Base-by-base conservation (phyloP, 2,113 vertebrate genomes). In the Micronisus gabar region DNA sequence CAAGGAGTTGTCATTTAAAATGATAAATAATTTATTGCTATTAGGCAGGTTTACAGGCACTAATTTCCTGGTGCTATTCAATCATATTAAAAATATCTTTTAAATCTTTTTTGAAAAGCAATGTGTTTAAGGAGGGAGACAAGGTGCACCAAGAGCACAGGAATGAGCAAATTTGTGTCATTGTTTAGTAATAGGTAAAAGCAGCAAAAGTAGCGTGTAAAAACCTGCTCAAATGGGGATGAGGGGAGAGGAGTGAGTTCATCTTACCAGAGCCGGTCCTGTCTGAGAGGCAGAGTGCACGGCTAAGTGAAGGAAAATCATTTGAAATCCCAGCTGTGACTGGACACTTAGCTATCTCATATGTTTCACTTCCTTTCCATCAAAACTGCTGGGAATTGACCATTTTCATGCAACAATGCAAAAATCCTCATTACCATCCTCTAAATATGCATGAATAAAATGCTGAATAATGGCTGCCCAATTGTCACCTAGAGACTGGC, bases 371-470 rank as follows among this genome's bases (percentile, higher is more conserved):
- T 98, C 98, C 98, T 98, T 97, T 98, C 98, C 97, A 96, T 98
- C 98, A 98, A 97, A 96, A 98, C 98, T 98, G 98, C 98, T 97
- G 98, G 99, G 99, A 98, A 99, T 98, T 97, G 97, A 97, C 98
- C 98, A 99, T 99, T 99, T 99, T 99, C 99, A 99, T 99, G 99
- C 99, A 99, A 99, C 99, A 99, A 99, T 99, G 99, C 99, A 99
- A 99, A 99, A 98, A 98, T 96, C 72, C 98, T 99, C 98, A 99
- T 99, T 99, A 99, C 98, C 99, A 99, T 99, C 99, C 97, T 97
- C 98, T 99, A 99, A 99, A 99, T 99, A 99, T 99, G 99, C 99
- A 99, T 99, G 99, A 99, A 99, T 99, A 98, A 99, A 99, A 98
- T 97, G 98, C 98, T 98, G 98, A 98, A 98, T 99, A 99, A 98